phyloP scores from a whole-genome alignment of 1,140 invertebrate species.

The Zaprionus africanus region DNA sequence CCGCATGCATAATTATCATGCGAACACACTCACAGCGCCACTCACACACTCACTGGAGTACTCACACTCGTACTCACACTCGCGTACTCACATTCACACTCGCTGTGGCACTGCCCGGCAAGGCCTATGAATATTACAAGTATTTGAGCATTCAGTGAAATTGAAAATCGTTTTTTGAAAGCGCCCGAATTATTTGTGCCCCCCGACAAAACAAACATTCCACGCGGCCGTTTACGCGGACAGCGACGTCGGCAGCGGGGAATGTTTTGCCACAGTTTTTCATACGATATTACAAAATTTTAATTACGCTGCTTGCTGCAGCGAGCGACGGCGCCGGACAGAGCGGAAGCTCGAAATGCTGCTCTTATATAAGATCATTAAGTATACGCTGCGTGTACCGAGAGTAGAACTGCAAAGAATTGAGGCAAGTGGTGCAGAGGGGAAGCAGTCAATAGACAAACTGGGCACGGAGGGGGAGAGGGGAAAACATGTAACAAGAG shows the following conservation, averaged over 20 bases:
- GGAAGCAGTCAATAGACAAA: background rate
- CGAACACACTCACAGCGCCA: slow-evolving; percentile 21
- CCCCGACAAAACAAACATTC: slow-evolving; percentile 62
- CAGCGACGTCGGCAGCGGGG: slow-evolving; percentile 33
- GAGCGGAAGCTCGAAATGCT: slow-evolving; percentile 3
- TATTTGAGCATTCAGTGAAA: slow-evolving; percentile 61
- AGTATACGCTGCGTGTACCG: slow-evolving; percentile 4
- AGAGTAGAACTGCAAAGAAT: slow-evolving; percentile 1
- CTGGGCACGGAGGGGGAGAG: background rate
- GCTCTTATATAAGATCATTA: slow-evolving; percentile 9
- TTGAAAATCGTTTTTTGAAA: slow-evolving; percentile 81
- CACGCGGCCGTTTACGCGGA: slow-evolving; percentile 60
- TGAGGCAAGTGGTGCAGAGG: background rate
- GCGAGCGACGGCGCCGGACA: slow-evolving; percentile 5
- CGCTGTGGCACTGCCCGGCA: slow-evolving; percentile 11
- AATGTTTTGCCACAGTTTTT: slow-evolving; percentile 70
- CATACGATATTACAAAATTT: slow-evolving; percentile 72
- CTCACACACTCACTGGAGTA: slow-evolving; percentile 17
- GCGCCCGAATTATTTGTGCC: slow-evolving; percentile 70
- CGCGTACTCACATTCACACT: slow-evolving; percentile 20
- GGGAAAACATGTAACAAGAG: background rate
- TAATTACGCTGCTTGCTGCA: slow-evolving; percentile 63
- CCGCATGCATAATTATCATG: slow-evolving; percentile 76
- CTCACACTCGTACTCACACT: slow-evolving; percentile 13
- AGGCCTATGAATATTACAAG: slow-evolving; percentile 54